A percentile compares a stretch with the other conserved stretches of the same genome.
phyloP scores from a whole-genome alignment of 2,888 invertebrate species.

The Pterostichus madidus region DNA sequence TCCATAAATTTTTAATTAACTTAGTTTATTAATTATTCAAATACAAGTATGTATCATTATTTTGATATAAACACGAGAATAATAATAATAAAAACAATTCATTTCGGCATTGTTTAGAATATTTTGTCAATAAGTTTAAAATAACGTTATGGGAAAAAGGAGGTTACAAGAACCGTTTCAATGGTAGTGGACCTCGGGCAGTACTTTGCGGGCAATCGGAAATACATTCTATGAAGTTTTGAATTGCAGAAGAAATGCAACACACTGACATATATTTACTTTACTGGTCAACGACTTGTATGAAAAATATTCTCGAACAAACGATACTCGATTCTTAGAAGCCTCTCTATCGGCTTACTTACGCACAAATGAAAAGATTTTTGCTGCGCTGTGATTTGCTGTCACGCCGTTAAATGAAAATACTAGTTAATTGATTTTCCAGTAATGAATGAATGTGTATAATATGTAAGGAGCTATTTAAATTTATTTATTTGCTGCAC shows the following conservation, averaged over 20 bases:
- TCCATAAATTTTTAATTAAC: conserved; percentile 6
- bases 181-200: conserved; percentile 30
- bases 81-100: neutral
- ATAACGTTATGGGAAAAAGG: conserved; percentile 37
- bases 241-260: conserved; percentile 72
- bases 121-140: neutral
- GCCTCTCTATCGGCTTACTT: conserved; percentile 55
- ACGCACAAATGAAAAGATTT: conserved; percentile 28
- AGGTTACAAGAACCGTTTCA: conserved; percentile 66
- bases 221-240: conserved; percentile 71
- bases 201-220: conserved; percentile 69
- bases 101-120: neutral
- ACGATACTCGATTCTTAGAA: conserved; percentile 61
- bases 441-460: neutral
- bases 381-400: conserved; percentile 19
- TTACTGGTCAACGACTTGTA: conserved; percentile 69
- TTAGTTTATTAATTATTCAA: neutral
- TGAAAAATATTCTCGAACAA: conserved; percentile 67
- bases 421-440: neutral
- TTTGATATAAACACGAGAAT: conserved; percentile 4
- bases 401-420: conserved; percentile 22
- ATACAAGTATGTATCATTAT: neutral
- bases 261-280: conserved; percentile 75
- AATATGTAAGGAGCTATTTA: neutral
- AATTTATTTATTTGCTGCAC: neutral